Conservation (phyloP, 2,113 vertebrate genomes). For the Benitochromis conjunctus region DNA sequence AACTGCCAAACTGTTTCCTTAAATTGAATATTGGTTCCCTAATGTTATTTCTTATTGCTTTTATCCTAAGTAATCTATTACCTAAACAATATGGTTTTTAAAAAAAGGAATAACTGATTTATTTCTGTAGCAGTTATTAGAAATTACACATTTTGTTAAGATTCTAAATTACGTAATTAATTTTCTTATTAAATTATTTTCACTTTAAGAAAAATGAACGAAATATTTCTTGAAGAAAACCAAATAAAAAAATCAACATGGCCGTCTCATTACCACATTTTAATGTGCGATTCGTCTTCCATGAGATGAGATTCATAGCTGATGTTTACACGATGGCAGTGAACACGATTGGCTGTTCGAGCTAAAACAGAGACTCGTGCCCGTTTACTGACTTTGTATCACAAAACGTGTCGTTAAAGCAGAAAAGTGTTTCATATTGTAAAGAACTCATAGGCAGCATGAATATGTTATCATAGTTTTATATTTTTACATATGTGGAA, state of each 20-base stretch:
- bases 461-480: background rate
- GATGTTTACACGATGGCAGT: background rate
- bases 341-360: background rate
- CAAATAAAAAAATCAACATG: background rate
- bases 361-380: background rate
- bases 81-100: background rate
- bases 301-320: background rate
- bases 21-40: background rate
- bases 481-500: slow-evolving; percentile 8
- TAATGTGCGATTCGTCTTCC: background rate
- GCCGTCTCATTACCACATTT: background rate
- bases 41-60: background rate
- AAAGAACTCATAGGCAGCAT: background rate
- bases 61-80: background rate
- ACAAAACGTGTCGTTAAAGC: background rate
- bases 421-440: background rate
- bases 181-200: background rate
- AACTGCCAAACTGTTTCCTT: background rate
- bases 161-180: background rate
- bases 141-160: background rate
- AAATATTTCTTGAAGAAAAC: background rate
- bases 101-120: background rate
- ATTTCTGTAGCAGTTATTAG: background rate
- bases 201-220: background rate
- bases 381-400: background rate